A percentile compares a stretch with the other conserved stretches of the same genome.
Evolutionary conservation across 2,113 vertebrate species (phyloP).

Genomic region (Pitta sordida): DNA sequence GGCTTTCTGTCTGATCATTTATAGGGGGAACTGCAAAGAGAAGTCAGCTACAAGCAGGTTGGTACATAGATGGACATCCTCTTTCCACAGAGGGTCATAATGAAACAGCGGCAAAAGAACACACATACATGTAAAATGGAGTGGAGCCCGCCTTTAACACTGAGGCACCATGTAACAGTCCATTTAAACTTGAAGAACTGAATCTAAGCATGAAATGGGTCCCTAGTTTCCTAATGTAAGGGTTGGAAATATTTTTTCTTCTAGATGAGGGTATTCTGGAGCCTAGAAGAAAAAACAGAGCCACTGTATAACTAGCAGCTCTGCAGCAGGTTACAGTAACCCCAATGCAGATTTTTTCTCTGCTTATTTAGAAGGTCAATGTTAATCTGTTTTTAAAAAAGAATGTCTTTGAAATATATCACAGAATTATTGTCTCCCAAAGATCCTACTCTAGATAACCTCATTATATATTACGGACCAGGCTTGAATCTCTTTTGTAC

Average conservation of each 20-base stretch:
- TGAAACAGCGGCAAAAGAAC: not conserved
- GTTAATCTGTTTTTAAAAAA: not conserved
- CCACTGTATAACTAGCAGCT: not conserved
- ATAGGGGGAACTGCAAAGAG: not conserved
- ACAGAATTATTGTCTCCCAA: not conserved
- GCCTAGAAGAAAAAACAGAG: not conserved
- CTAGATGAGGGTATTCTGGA: not conserved
- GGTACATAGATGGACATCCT: not conserved
- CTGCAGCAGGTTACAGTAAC: not conserved
- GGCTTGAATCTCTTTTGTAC: not conserved
- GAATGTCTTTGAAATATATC: not conserved
- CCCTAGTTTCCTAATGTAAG: not conserved
- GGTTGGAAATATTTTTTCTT: not conserved
- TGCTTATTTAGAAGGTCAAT: not conserved
- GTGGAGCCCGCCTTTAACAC: not conserved
- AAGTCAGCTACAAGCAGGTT: not conserved
- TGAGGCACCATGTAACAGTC: not conserved
- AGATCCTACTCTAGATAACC: not conserved
- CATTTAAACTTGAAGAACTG: not conserved
- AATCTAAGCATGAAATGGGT: not conserved
- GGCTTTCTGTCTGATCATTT: not conserved
- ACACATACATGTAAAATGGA: not conserved
- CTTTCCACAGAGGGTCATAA: not conserved
- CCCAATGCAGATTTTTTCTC: not conserved
- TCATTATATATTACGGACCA: not conserved